Conservation (phyloP, 2,797 vertebrate genomes). For the Bovichtus variegatus region DNA sequence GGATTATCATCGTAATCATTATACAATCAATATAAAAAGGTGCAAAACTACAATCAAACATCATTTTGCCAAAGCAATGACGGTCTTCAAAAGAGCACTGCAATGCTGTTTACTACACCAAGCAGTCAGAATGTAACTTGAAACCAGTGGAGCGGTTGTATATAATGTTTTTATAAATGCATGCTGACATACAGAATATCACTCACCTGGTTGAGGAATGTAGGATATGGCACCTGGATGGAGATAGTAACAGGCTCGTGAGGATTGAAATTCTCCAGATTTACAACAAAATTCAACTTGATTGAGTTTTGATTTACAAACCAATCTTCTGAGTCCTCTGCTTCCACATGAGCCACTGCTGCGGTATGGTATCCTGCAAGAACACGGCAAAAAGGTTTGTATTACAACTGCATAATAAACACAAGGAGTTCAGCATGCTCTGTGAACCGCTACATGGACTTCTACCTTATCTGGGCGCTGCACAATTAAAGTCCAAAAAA, state of each 20-base stretch:
- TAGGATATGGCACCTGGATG: conserved; percentile 82
- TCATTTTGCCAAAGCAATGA: background rate
- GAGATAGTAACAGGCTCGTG: conserved; percentile 20
- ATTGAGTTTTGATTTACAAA: conserved; percentile 50
- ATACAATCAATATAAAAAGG: background rate
- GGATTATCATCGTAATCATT: background rate
- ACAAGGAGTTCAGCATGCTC: background rate
- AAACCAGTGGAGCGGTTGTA: background rate
- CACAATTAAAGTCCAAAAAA: conserved; percentile 84
- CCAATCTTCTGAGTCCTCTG: conserved; percentile 86
- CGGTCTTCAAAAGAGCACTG: background rate
- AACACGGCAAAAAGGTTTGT: conserved; percentile 5
- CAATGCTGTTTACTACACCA: background rate
- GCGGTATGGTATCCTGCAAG: conserved; percentile 82
- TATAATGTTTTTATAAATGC: background rate
- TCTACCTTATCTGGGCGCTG: conserved; percentile 83
- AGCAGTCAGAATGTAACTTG: background rate
- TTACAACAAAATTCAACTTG: background rate
- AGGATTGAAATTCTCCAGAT: background rate
- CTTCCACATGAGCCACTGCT: conserved; percentile 88
- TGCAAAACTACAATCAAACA: background rate
- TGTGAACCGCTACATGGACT: background rate
- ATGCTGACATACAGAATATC: background rate
- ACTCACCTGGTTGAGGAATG: conserved; percentile 83
- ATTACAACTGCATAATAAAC: background rate